These are phyloP conservation scores for Neofelis nebulosa DNA, from an alignment of 2,113 vertebrate species.

Conservation along the genomic window DNA sequence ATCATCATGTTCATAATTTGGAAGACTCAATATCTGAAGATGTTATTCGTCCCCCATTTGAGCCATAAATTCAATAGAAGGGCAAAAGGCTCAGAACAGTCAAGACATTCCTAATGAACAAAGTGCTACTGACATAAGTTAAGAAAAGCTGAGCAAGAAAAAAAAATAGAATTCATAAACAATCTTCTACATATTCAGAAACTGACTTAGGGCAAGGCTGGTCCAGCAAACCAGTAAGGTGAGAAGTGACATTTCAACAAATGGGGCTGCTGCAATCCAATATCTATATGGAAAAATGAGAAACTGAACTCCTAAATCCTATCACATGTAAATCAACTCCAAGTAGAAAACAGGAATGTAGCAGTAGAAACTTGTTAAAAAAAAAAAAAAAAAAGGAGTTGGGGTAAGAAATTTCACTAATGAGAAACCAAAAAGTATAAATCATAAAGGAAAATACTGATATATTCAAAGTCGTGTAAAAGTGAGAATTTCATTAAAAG, in stretches of 20 bases:
- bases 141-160: neutral
- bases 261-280: neutral
- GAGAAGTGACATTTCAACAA: neutral
- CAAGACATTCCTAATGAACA: neutral
- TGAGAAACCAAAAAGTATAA: neutral
- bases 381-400: neutral
- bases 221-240: neutral
- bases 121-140: neutral
- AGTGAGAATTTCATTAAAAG: neutral
- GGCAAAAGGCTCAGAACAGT: neutral
- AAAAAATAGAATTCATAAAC: neutral
- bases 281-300: neutral
- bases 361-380: neutral
- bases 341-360: neutral
- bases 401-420: neutral
- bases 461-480: neutral
- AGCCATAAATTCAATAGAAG: neutral
- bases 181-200: neutral
- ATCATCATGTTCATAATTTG: neutral
- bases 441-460: neutral
- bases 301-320: neutral
- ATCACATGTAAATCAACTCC: neutral
- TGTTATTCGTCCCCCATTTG: neutral
- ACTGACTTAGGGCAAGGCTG: neutral
- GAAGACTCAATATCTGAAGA: neutral